Conservation (phyloP, 2,888 invertebrate genomes). For the Erebia palarica region DNA sequence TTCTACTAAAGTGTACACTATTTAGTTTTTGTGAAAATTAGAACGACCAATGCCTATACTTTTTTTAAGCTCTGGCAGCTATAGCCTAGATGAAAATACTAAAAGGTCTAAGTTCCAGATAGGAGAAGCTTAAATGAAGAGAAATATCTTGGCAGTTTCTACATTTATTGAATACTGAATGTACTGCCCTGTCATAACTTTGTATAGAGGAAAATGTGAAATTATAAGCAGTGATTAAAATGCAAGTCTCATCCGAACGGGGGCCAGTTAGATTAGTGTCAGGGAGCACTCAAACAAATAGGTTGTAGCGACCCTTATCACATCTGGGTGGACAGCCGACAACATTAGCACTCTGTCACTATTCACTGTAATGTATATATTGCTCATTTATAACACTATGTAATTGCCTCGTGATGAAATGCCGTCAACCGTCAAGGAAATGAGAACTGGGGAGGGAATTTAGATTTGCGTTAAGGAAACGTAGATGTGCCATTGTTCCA, state of each 20-base stretch:
- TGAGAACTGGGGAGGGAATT: constrained; percentile 26
- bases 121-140: background rate
- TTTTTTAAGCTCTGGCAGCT: background rate
- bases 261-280: constrained; percentile 49
- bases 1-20: too few species aligned
- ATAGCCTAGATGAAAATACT: background rate
- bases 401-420: constrained; percentile 38
- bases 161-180: background rate
- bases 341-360: constrained; percentile 60
- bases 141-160: background rate
- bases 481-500: background rate
- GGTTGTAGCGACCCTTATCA: constrained; percentile 60
- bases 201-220: constrained; percentile 12
- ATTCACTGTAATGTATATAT: constrained; percentile 50
- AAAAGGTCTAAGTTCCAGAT: background rate
- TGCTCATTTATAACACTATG: constrained; percentile 38
- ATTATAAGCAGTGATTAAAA: constrained; percentile 32
- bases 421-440: constrained; percentile 32
- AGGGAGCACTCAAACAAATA: constrained; percentile 55
- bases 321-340: constrained; percentile 51
- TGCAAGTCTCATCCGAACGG: constrained; percentile 35
- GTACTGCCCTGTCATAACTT: background rate
- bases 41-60: too few species aligned
- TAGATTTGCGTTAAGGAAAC: constrained; percentile 19
- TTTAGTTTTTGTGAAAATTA: background rate